A percentile compares a stretch with the other conserved stretches of the same genome.
Evolutionary conservation across 1,140 invertebrate genomes (phyloP).

Genomic region (Colletes gigas): DNA sequence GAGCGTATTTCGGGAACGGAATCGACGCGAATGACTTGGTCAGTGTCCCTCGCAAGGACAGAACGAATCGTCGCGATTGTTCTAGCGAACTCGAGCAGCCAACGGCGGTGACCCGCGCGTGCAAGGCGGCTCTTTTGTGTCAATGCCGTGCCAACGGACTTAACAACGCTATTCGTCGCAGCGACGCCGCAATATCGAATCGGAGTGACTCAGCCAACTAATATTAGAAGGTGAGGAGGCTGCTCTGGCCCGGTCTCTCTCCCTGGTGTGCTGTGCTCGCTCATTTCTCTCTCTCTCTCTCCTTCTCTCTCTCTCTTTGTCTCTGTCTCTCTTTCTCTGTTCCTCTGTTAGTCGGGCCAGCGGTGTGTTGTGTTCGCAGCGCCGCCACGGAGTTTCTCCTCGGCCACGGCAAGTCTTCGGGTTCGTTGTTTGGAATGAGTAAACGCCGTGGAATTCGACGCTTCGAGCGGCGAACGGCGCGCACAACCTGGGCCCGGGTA

Average conservation of each 20-base stretch:
- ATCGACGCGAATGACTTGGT: too few species aligned
- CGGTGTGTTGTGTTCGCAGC: slow-evolving; percentile 20
- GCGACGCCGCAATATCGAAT: slow-evolving; percentile 36
- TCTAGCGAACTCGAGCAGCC: slow-evolving; percentile 1
- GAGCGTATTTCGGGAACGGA: too few species aligned
- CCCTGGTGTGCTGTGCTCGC: slow-evolving; percentile 21
- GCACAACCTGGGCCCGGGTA: slow-evolving; percentile 56
- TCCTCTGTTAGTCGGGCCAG: neutral
- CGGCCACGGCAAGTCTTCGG: slow-evolving; percentile 60
- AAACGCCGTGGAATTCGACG: slow-evolving; percentile 74
- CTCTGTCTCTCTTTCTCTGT: neutral
- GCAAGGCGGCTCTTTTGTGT: slow-evolving; percentile 34
- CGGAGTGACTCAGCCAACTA: slow-evolving; percentile 65
- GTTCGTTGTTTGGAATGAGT: slow-evolving; percentile 72
- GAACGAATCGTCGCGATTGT: neutral
- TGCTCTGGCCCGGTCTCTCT: slow-evolving; percentile 50
- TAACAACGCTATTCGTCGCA: slow-evolving; percentile 20
- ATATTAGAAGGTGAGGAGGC: slow-evolving; percentile 67
- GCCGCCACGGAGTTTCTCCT: slow-evolving; percentile 53
- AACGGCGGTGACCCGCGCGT: neutral
- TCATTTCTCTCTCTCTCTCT: neutral
- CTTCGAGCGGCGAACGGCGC: slow-evolving; percentile 57
- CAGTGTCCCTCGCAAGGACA: too few species aligned
- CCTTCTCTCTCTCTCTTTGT: neutral
- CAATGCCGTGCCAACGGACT: slow-evolving; percentile 59